Evolutionary conservation across 2,113 vertebrate species (phyloP).

Genomic region (Microtus ochrogaster): DNA sequence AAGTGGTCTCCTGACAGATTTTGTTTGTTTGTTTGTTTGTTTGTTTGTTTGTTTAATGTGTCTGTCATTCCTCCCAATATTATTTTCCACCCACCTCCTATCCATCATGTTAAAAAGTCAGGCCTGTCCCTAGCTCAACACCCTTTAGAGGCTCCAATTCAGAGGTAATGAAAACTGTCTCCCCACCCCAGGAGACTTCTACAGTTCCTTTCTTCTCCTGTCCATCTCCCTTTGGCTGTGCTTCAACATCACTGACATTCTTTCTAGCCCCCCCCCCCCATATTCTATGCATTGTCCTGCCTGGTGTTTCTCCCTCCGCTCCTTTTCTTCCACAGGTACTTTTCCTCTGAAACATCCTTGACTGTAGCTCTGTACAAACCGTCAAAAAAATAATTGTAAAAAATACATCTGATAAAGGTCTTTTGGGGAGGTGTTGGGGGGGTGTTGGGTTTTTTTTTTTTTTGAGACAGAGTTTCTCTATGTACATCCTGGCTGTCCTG

Average conservation of each 20-base stretch:
- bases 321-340: not conserved
- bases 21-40: not conserved
- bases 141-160: not conserved
- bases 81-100: not conserved
- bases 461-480: no score
- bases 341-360: slow-evolving; percentile 8
- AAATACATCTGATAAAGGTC: no score
- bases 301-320: not conserved
- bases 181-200: fast-evolving
- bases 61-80: not conserved
- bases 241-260: not conserved
- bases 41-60: not conserved
- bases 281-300: not conserved
- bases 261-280: not conserved
- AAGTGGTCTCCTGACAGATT: not conserved
- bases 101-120: not conserved
- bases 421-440: no score
- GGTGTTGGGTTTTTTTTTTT: no score
- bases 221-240: not conserved
- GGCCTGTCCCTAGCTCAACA: not conserved
- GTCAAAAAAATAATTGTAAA: no score
- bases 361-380: no score
- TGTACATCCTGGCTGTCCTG: no score
- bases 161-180: not conserved
- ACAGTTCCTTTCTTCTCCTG: not conserved